Evolutionary conservation across 2,113 vertebrate genomes (phyloP), one percentile per base, ranked within the genome.

Genomic region (Ciconia boyciana): DNA sequence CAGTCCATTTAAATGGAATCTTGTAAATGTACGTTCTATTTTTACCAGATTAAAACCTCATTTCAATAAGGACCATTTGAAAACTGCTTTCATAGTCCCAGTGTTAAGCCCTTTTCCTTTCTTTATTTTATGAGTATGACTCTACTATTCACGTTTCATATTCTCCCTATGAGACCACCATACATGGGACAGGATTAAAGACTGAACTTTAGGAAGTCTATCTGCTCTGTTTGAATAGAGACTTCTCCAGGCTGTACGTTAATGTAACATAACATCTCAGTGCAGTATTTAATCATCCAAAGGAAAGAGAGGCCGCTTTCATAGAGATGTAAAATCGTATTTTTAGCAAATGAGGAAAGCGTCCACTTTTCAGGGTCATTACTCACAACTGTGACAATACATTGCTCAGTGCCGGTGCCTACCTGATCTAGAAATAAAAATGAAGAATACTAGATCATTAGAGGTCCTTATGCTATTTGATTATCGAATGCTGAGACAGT

Each of bases 311-410:
- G 31, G 24, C 10, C 0, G 2, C 32, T 93, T 93, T 54, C n/a
- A n/a, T 0, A 61, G 60, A 87, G 77, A 82, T 22, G 31, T 36
- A 74, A 91, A 95, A 94, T 9, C 89, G 94, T 91, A 95, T 93
- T 97, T 96, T 94, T 97, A 95, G 91, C 95, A 94, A 94, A 96
- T 94, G 65, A 89, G 89, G 69, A 2, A 82, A 92, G 57, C 1
- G 21, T 69, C 69, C 74, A 43, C 83, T 96, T 96, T 72, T 65
- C 77, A 84, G 83, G 82, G 58, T 83, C 96, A 72, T 95, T 89
- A 91, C 86, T 94, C 81, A 79, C 57, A 6, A 14, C 19, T 3
- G 36, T 24, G 62, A 89, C 74, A 58, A 72, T 4, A 28, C 81
- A n/a, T 2, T 49, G 83, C 87, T 79, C 69, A 19, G 87, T 0